These are phyloP conservation scores for Plestiodon gilberti DNA, from an alignment of 2,113 vertebrate species.

Conservation along the genomic window DNA sequence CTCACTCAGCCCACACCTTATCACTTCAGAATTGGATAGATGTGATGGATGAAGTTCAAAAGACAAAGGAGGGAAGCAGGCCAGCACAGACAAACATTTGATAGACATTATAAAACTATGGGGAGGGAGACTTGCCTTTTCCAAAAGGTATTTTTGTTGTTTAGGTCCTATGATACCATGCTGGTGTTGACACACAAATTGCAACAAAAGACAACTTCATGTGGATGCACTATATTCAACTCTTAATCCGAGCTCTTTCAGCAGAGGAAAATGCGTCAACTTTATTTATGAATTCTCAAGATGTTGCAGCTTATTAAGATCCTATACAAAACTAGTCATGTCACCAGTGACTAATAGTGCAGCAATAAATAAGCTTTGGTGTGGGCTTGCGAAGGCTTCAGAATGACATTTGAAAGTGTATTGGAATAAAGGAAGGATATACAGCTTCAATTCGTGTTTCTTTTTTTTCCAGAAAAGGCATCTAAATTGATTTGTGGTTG, in stretches of 20 bases:
- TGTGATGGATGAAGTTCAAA: background rate
- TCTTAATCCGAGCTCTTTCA: conserved; percentile 23
- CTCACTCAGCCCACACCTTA: background rate
- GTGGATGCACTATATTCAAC: conserved; percentile 22
- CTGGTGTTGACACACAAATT: background rate
- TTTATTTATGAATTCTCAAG: conserved; percentile 40
- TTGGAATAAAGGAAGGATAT: conserved; percentile 18
- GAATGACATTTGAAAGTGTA: background rate
- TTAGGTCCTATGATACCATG: conserved; percentile 20
- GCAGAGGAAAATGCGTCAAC: conserved; percentile 10
- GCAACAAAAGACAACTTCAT: conserved; percentile 30
- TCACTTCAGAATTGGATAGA: background rate
- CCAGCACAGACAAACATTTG: background rate
- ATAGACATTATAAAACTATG: background rate
- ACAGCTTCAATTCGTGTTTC: background rate
- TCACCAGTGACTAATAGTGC: conserved; percentile 18
- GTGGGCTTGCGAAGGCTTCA: conserved; percentile 8
- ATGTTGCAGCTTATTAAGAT: conserved; percentile 39
- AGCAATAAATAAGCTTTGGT: background rate
- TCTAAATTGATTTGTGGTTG: background rate
- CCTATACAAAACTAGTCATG: conserved; percentile 31
- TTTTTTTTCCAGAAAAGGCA: background rate
- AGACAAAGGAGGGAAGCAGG: background rate
- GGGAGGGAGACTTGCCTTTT: background rate
- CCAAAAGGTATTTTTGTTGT: conserved; percentile 5